Conservation (phyloP, 2,797 vertebrate genomes). For the Coranthus polyacanthus region DNA sequence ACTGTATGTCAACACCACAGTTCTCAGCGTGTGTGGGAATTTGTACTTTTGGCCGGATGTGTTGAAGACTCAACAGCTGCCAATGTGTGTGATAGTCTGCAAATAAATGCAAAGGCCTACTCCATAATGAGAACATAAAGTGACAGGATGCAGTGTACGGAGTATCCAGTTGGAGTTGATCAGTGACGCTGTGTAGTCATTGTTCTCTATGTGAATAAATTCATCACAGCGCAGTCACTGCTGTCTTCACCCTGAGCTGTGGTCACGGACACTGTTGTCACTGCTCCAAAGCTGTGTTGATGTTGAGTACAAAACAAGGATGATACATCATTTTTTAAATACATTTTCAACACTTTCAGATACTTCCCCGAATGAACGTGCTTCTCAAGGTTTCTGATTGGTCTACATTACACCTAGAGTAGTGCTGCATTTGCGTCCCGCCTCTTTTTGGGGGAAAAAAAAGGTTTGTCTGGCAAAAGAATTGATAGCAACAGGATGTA, state of each 20-base stretch:
- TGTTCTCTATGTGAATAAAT: not conserved
- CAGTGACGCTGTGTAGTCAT: not conserved
- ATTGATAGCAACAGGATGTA: too few relatives aligned
- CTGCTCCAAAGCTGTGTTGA: not conserved
- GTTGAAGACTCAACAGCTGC: conserved; percentile 23
- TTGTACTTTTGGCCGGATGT: conserved; percentile 19
- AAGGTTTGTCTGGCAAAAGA: not conserved
- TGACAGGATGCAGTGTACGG: not conserved
- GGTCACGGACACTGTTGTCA: not conserved
- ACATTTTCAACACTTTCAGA: too few relatives aligned
- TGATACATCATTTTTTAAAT: not conserved
- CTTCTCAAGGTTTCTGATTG: not conserved
- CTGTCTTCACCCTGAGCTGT: not conserved
- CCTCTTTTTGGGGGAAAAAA: too few relatives aligned
- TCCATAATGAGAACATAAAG: not conserved
- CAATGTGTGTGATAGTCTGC: not conserved
- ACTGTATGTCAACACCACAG: conserved; percentile 11
- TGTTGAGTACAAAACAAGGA: not conserved
- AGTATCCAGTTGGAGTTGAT: conserved; percentile 11
- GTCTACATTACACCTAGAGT: too few relatives aligned
- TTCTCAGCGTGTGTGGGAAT: conserved; percentile 39
- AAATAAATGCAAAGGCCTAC: conserved; percentile 8
- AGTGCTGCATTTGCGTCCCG: too few relatives aligned
- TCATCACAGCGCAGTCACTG: not conserved
- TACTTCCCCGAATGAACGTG: too few relatives aligned